These are phyloP conservation scores for Procambarus clarkii DNA, from an alignment of 1,140 invertebrate species.

Conservation along the genomic window DNA sequence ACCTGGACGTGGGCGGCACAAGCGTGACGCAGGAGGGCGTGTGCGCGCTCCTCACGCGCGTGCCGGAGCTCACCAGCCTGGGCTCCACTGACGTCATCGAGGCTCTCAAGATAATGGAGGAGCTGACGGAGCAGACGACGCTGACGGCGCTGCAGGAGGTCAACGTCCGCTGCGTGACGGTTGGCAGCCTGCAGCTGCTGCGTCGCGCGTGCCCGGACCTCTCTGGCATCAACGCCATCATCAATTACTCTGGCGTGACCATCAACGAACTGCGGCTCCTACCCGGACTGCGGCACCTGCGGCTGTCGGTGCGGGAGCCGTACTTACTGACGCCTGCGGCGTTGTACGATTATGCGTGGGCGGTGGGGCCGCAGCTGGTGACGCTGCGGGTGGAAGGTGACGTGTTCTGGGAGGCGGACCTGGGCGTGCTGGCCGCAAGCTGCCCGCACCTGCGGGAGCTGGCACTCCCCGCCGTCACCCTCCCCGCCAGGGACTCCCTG, in stretches of 20 bases:
- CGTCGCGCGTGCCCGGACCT: slow-evolving; percentile 61
- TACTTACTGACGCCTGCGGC: slow-evolving; percentile 59
- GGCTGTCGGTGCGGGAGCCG: slow-evolving; percentile 66
- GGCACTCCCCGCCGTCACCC: slow-evolving; percentile 65
- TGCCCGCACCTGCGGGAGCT: slow-evolving; percentile 67
- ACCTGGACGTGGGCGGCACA: slow-evolving; percentile 67
- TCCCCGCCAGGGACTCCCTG: slow-evolving; percentile 64
- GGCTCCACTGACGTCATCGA: slow-evolving; percentile 64
- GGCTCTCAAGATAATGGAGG: slow-evolving; percentile 60
- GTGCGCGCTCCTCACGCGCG: slow-evolving; percentile 42
- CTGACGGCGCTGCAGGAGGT: slow-evolving; percentile 62
- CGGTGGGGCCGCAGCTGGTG: slow-evolving; percentile 55
- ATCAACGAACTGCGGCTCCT: slow-evolving; percentile 69
- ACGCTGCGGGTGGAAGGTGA: slow-evolving; percentile 66
- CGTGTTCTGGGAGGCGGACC: slow-evolving; percentile 70
- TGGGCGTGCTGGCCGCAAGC: slow-evolving; percentile 60
- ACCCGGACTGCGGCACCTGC: slow-evolving; percentile 48
- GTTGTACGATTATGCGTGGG: slow-evolving; percentile 68
- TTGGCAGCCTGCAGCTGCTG: slow-evolving; percentile 57
- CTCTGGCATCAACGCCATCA: slow-evolving; percentile 56
- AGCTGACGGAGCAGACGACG: slow-evolving; percentile 32
- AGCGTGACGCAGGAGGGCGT: slow-evolving; percentile 70
- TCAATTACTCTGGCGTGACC: slow-evolving; percentile 63
- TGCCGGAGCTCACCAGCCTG: slow-evolving; percentile 61
- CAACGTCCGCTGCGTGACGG: slow-evolving; percentile 64